Percentiles rank a stretch among this genome's conserved stretches.
Evolutionary conservation across 1,140 invertebrate species (phyloP).

Genomic region (Neotoxoptera formosana): DNA sequence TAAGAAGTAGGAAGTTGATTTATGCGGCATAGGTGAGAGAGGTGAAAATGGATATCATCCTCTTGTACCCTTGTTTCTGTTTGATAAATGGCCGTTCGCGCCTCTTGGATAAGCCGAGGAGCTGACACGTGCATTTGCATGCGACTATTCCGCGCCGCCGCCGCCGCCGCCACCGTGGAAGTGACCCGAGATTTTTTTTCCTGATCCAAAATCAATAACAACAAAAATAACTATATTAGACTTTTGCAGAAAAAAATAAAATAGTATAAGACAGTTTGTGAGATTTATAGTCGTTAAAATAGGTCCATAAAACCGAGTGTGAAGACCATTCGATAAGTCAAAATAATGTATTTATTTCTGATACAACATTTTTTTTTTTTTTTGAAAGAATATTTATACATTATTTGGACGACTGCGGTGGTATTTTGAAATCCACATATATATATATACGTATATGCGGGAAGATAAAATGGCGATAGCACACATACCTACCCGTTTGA

Average conservation of each 20-base stretch:
- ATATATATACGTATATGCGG: too few species aligned
- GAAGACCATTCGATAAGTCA: neutral
- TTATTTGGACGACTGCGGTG: neutral
- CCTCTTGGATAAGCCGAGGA: neutral
- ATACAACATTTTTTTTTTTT: neutral
- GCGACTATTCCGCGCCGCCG: neutral
- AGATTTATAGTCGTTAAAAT: constrained; percentile 14
- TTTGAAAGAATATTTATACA: neutral
- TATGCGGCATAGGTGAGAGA: constrained; percentile 45
- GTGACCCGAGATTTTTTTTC: neutral
- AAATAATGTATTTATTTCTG: constrained; percentile 14
- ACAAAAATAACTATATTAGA: constrained; percentile 5
- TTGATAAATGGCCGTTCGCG: constrained; percentile 29
- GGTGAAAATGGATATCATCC: constrained; percentile 43
- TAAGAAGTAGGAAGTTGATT: constrained; percentile 53
- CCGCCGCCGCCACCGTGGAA: neutral
- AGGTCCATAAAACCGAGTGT: neutral
- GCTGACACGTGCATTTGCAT: constrained; percentile 8
- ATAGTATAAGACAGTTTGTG: neutral
- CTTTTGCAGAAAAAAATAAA: neutral
- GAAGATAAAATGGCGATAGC: neutral
- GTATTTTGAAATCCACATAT: neutral
- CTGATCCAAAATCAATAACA: constrained; percentile 12
- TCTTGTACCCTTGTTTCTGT: constrained; percentile 26
- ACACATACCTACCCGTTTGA: too few species aligned